A percentile compares a stretch with the other conserved stretches of the same genome.
Evolutionary conservation across 2,797 vertebrate species (phyloP).

Genomic region (Sebastolobus alascanus): DNA sequence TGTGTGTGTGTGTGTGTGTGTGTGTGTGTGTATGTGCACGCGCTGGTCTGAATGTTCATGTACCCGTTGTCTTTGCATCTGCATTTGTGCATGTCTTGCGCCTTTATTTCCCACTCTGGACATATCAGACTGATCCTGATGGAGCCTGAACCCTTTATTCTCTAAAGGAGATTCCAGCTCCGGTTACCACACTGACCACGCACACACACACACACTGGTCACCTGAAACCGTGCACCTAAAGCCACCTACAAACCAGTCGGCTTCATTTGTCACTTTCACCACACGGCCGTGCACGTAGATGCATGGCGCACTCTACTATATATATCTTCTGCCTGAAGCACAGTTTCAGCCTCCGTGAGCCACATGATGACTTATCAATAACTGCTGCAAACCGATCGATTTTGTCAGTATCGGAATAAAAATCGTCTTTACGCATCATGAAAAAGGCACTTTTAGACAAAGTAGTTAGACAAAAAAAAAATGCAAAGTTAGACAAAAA

Average conservation of each 20-base stretch:
- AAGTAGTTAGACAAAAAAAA: background rate
- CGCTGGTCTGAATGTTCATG: background rate
- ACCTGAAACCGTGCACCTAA: slow-evolving; percentile 59
- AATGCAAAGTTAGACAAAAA: background rate
- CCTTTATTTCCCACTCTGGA: background rate
- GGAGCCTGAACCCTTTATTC: slow-evolving; percentile 39
- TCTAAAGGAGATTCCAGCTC: slow-evolving; percentile 60
- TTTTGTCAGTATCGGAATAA: background rate
- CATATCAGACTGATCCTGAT: background rate
- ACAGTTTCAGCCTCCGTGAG: background rate
- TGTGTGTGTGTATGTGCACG: background rate
- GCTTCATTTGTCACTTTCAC: slow-evolving; percentile 75
- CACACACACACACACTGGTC: slow-evolving; percentile 47
- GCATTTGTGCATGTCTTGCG: background rate
- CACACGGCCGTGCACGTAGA: slow-evolving; percentile 8
- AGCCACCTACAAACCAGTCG: slow-evolving; percentile 52
- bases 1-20: background rate
- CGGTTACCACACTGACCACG: slow-evolving; percentile 59
- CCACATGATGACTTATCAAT: background rate
- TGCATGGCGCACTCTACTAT: background rate
- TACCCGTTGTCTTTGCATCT: background rate
- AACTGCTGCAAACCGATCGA: slow-evolving; percentile 5
- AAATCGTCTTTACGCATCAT: background rate
- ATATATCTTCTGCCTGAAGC: background rate
- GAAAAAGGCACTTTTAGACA: background rate